Conservation (phyloP, 2,888 invertebrate species). For the Trimorus sp. region DNA sequence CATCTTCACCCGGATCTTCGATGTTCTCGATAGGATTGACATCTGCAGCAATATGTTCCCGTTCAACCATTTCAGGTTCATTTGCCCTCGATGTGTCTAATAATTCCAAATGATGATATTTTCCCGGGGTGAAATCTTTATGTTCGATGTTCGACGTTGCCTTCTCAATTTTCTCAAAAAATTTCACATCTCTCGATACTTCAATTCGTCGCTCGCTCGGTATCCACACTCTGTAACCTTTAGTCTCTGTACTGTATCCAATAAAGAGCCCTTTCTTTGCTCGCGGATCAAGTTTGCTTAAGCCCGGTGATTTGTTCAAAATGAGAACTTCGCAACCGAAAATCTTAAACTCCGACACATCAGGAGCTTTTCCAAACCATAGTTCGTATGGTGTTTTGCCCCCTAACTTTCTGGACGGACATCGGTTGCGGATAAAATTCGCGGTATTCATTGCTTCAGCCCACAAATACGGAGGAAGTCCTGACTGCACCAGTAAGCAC, state of each 20-base stretch:
- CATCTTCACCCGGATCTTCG: background rate
- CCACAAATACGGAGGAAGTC: constrained; percentile 1
- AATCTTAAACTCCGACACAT: background rate
- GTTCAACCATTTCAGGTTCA: background rate
- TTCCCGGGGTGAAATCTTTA: background rate
- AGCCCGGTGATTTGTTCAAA: background rate
- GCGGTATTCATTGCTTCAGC: constrained; percentile 12
- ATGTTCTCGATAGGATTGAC: background rate
- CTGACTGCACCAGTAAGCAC: constrained; percentile 2
- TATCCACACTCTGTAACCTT: background rate
- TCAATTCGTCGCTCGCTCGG: constrained; percentile 1
- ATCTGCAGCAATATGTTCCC: background rate
- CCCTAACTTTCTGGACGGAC: constrained; percentile 8
- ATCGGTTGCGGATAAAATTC: constrained; percentile 10
- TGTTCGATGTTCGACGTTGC: background rate
- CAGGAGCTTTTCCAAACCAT: background rate
- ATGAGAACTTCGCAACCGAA: constrained; percentile 9
- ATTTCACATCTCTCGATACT: constrained; percentile 1
- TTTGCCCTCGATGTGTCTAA: background rate
- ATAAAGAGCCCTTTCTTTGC: constrained; percentile 4
- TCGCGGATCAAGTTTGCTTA: background rate
- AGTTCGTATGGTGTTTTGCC: background rate
- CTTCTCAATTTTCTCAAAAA: background rate
- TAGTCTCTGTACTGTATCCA: constrained; percentile 1
- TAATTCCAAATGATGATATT: background rate